Evolutionary conservation across 2,888 invertebrate species (phyloP).

Genomic region (Thalpophila matura): DNA sequence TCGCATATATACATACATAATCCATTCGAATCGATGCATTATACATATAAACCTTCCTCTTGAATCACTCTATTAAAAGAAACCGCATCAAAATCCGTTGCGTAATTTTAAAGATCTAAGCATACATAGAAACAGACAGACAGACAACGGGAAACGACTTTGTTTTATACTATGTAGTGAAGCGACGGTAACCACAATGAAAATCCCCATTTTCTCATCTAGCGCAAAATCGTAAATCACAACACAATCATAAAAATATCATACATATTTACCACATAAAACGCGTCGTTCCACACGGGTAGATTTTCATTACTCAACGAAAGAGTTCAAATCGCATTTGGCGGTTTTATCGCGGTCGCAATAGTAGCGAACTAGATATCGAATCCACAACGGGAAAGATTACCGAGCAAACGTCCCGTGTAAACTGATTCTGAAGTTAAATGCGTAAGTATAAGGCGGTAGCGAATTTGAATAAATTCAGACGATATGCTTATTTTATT

Average conservation of each 20-base stretch:
- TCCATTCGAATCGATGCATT: too few relatives aligned
- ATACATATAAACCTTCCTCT: too few relatives aligned
- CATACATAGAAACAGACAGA: background rate
- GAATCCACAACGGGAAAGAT: slow-evolving; percentile 62
- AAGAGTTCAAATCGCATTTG: slow-evolving; percentile 50
- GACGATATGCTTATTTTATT: too few relatives aligned
- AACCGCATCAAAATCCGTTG: too few relatives aligned
- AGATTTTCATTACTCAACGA: slow-evolving; percentile 46
- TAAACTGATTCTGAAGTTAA: slow-evolving; percentile 69
- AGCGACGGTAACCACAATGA: too few relatives aligned
- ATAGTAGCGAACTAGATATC: slow-evolving; percentile 53
- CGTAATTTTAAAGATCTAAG: background rate
- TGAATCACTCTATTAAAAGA: too few relatives aligned
- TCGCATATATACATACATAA: too few relatives aligned
- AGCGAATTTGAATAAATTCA: slow-evolving; percentile 26
- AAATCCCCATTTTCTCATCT: too few relatives aligned
- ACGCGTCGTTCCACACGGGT: slow-evolving; percentile 32
- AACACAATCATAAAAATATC: background rate
- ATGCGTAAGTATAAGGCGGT: slow-evolving; percentile 12
- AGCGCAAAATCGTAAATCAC: too few relatives aligned
- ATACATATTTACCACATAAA: slow-evolving; percentile 4
- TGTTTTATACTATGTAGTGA: too few relatives aligned
- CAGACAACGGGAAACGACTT: too few relatives aligned
- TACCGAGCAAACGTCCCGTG: slow-evolving; percentile 67
- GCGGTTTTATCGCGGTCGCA: slow-evolving; percentile 25